A percentile compares a stretch with the other conserved stretches of the same genome.
phyloP scores from a whole-genome alignment of 2,797 vertebrate species.

The Artibeus jamaicensis region DNA sequence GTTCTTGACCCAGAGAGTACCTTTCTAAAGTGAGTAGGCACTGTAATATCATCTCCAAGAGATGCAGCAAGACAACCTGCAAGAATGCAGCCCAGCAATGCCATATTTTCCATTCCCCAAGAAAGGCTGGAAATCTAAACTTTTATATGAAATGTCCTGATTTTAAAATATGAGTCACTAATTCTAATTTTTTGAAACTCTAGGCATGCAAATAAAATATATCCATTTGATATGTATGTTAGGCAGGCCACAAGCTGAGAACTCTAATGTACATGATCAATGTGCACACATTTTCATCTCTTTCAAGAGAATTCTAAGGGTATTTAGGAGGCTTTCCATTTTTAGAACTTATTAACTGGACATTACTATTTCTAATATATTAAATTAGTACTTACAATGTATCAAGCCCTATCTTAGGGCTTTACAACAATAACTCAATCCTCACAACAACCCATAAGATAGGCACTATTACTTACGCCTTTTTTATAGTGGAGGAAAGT shows the following conservation, averaged over 20 bases:
- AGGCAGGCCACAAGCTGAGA: neutral
- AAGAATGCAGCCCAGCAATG: neutral
- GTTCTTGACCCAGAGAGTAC: neutral
- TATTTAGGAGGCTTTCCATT: neutral
- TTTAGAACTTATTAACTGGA: neutral
- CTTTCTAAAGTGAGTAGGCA: neutral
- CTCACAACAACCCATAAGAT: neutral
- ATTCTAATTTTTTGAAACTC: neutral
- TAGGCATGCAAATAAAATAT: neutral
- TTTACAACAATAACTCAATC: neutral
- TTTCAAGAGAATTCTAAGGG: neutral
- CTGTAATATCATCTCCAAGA: neutral
- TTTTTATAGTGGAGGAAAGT: neutral
- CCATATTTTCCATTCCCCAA: neutral
- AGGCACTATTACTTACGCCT: neutral
- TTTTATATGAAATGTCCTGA: neutral
- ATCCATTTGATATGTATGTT: neutral
- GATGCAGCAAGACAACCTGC: too few species aligned
- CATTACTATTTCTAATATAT: neutral
- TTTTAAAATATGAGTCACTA: neutral
- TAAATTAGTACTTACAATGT: neutral
- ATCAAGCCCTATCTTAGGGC: neutral
- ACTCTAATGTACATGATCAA: neutral
- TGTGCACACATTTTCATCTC: neutral
- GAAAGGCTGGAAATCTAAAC: neutral